These are phyloP conservation scores for Acanthoscelides obtectus DNA, from an alignment of 2,888 invertebrate genomes.

Conservation along the genomic window DNA sequence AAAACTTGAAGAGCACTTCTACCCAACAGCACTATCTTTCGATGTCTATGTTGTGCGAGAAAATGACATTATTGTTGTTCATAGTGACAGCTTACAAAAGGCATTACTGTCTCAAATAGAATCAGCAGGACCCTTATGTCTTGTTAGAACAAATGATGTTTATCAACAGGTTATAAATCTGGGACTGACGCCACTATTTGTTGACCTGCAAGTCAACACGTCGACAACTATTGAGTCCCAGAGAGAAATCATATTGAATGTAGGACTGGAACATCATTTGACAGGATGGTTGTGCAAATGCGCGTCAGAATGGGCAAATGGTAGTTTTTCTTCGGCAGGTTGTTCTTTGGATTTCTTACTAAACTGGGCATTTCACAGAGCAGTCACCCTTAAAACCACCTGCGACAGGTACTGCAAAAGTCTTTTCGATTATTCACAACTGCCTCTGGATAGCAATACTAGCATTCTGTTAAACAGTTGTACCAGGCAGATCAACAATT, in stretches of 20 bases:
- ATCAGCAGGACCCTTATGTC: constrained; percentile 55
- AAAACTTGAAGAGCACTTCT: constrained; percentile 77
- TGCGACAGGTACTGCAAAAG: constrained; percentile 65
- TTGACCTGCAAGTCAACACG: constrained; percentile 39
- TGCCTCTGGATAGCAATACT: constrained; percentile 65
- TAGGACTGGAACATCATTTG: constrained; percentile 76
- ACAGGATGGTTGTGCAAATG: constrained; percentile 68
- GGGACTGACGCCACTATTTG: constrained; percentile 57
- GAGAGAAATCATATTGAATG: constrained; percentile 69
- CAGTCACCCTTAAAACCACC: constrained; percentile 61
- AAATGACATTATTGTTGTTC: constrained; percentile 49
- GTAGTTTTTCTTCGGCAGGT: constrained; percentile 64
- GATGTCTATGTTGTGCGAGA: constrained; percentile 53
- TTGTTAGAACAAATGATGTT: constrained; percentile 57
- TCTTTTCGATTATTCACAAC: constrained; percentile 67
- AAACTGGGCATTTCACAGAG: constrained; percentile 78
- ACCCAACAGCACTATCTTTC: constrained; percentile 75
- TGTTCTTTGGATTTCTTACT: constrained; percentile 64
- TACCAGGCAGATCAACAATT: constrained; percentile 63
- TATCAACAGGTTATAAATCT: constrained; percentile 55
- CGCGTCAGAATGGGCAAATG: constrained; percentile 75
- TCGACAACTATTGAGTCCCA: constrained; percentile 47
- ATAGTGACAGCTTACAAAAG: constrained; percentile 59
- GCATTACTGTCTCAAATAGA: constrained; percentile 58
- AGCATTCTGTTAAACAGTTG: constrained; percentile 63